Evolutionary conservation across 2,888 invertebrate genomes (phyloP), one percentile per base, ranked within the genome.

Genomic region (Siphlonurus alternatus): DNA sequence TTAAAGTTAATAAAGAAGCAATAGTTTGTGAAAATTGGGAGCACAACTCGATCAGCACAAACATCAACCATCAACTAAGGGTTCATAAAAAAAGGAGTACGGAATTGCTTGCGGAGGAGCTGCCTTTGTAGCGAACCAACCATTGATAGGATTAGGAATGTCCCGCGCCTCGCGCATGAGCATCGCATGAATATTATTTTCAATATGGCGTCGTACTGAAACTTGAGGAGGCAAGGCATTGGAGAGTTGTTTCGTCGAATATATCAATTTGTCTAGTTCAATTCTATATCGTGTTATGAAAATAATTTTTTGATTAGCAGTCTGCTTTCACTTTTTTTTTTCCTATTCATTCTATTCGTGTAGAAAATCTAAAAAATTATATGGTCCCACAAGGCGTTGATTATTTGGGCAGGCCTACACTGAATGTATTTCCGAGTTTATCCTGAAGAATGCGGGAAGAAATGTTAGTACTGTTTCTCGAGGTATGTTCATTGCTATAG

Each of bases 171-270:
- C 61, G 64, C 64, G 64, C 64, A 61, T 64, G 61, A 53, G 53
- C 61, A 56, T 63, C 61, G 53, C 60, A 60, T 23, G 64, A 64
- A 61, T 61, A 61, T 61, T 61, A 61, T 53, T 61, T 65, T 62
- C 65, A 65, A 65, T 62, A 65, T 65, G 65, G 65, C 65, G 65
- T 65, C 65, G 20, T 53, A 60, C 62, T 65, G 65, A 65, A 62
- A 38, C 59, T 25, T 59, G 53, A 25, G 65, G 53, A 65, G 62
- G 54, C 25, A 56, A 20, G 56, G 61, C 53, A 61, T 56, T 59
- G 56, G 25, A 62, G 15, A 38, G 38, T 38, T 38, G 38, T 38
- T 5, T 38, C 38, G 5, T 5, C 5, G 38, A 38, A 38, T 38
- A 38, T 38, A 38, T 38, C 7, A 10, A 10, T 38, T 38, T 38